Base-by-base conservation (phyloP, 2,797 vertebrate genomes). In the Catharus ustulatus region DNA sequence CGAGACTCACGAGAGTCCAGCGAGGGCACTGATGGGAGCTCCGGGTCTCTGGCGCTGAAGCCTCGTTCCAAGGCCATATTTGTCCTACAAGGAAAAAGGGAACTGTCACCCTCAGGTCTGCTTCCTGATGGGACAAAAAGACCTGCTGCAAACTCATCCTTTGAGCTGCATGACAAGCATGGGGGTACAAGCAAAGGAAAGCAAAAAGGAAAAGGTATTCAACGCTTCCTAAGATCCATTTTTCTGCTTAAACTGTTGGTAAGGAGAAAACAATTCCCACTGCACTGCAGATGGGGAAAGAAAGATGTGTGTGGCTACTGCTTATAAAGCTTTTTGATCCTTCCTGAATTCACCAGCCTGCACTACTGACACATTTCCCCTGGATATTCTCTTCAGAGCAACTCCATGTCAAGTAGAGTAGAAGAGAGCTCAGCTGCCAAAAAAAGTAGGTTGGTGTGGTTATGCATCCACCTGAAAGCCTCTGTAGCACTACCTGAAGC, bases 51-150 rank as follows among this genome's bases (percentile, higher is more conserved):
- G 99, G 87, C 99, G 98, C 94, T 99, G 99, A 59, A 99, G 98
- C 76, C 99, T 98, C 58, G 99, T 99, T 93, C 99, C 99, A 87
- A 99, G 98, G 78, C 99, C 98, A 0, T 99, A 99, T 94, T 99
- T 99, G 94, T 99, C 99, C 99, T 99, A 83, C 42, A 96, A 42
- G 85, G 43, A 46, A 58, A 87, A 96, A 83, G 93, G 75, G 27
- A 55, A 92, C 83, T 38, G 91, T 91, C 59, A 96, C 75, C 73
- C 46, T 77, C 49, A n/a, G 15, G 13, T 72, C 68, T 79, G 87
- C 38, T 59, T 57, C 40, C 89, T 84, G 67, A 24, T 42, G 45
- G 86, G 90, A 94, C 84, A 90, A 49, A 62, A 74, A 95, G 21
- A 93, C 78, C 71, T 77, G n/a, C 21, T 87, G 80, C 77, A 95